Conservation (phyloP, 2,888 invertebrate genomes). For the Lasioglossum figueresi region DNA sequence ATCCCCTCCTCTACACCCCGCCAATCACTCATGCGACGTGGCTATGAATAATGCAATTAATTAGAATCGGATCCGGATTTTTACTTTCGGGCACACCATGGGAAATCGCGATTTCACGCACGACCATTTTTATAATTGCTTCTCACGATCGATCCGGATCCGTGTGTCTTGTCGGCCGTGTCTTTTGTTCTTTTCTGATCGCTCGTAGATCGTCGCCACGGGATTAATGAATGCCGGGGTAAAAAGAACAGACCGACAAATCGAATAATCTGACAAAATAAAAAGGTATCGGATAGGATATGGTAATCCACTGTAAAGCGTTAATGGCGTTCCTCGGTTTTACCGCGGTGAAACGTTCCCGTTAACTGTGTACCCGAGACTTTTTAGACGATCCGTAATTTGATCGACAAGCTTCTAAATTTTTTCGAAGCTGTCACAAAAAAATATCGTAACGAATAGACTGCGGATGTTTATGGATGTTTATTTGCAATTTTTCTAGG, state of each 20-base stretch:
- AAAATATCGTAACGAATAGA: no score
- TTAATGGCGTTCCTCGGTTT: constrained; percentile 7
- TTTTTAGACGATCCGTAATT: no score
- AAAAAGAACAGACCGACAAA: constrained; percentile 12
- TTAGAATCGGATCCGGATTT: constrained; percentile 33
- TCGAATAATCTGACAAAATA: constrained; percentile 15
- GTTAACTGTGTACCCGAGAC: not conserved
- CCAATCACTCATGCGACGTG: constrained; percentile 51
- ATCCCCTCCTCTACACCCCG: not conserved
- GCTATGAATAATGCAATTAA: constrained; percentile 71
- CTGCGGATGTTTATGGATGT: no score
- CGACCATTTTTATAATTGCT: not conserved
- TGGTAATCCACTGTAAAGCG: constrained; percentile 15
- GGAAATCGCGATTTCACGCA: constrained; percentile 47
- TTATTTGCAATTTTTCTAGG: no score
- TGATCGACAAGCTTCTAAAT: not conserved
- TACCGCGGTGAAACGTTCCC: not conserved
- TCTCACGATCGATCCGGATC: not conserved
- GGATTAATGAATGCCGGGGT: constrained; percentile 5
- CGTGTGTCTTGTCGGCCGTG: not conserved
- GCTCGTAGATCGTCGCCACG: not conserved
- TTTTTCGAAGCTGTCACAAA: no score
- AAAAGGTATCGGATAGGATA: constrained; percentile 21
- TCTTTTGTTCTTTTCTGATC: constrained; percentile 11
- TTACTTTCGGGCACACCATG: not conserved